Evolutionary conservation across 2,113 vertebrate genomes (phyloP), one percentile per base, ranked within the genome.

Genomic region (Neogobius melanostomus): DNA sequence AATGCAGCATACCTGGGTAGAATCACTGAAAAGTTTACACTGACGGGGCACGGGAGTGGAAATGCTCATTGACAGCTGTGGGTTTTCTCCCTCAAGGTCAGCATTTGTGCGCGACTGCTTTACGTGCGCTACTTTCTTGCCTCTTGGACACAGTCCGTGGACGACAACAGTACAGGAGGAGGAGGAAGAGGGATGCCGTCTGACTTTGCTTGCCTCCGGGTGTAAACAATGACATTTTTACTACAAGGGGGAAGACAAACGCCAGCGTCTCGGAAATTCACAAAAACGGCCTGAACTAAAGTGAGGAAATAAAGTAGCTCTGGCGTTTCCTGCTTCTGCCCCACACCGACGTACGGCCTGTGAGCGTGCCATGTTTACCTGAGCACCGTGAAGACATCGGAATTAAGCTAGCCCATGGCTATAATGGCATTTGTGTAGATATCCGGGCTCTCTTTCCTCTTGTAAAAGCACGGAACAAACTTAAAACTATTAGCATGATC

Each of bases 81-180:
- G 4, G 28, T 46, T 68, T 74, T 65, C 64, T 63, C n/a, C 72
- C 42, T 87, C 86, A 91, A 90, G 90, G 90, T 91, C 88, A 91
- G 71, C 21, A 16, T 76, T 75, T 14, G 77, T 64, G 66, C 77
- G 2, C 14, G 56, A 57, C 53, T 68, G 82, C 63, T 59, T 64
- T 69, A 10, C 77, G 71, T 80, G 77, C 47, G 72, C 28, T 36
- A 77, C 6, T 75, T 73, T 63, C 11, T 59, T 1, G 7, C 66
- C 68, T 53, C 10, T 57, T 2, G 11, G 71, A 10, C 45, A 47
- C 45, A 47, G 66, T 8, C 28, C 3, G 28, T 4, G 28, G 28
- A 36, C 28, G 28, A 36, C 28, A 36, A 36, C 28, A 2, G 52
- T 79, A 62, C 74, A 57, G 51, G 36, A 52, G 66, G 61, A 65